phyloP scores from a whole-genome alignment of 2,113 vertebrate species.

The Percopsis transmontana region DNA sequence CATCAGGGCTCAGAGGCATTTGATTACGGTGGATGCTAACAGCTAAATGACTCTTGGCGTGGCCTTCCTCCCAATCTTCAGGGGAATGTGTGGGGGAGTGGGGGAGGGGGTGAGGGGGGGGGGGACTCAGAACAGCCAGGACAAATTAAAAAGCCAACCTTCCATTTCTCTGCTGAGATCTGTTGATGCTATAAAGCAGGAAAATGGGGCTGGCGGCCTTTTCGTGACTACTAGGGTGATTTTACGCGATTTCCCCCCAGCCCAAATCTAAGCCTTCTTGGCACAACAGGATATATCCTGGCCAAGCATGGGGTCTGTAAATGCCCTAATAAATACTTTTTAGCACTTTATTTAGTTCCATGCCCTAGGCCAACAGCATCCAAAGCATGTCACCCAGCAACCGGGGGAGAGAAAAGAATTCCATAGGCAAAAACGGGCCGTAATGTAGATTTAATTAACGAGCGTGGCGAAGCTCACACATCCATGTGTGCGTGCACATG shows the following conservation, averaged over 20 bases:
- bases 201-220: conserved; percentile 48
- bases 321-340: conserved; percentile 78
- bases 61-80: conserved; percentile 12
- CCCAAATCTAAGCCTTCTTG: conserved; percentile 65
- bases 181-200: conserved; percentile 63
- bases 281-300: conserved; percentile 63
- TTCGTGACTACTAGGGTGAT: conserved; percentile 51
- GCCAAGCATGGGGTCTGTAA: conserved; percentile 72
- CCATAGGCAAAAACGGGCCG: conserved; percentile 43
- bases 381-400: conserved; percentile 69
- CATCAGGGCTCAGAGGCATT: conserved; percentile 40
- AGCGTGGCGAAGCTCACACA: conserved; percentile 34
- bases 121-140: conserved; percentile 38
- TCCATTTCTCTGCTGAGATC: conserved; percentile 65
- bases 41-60: conserved; percentile 46
- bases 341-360: conserved; percentile 78
- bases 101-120: too few species aligned
- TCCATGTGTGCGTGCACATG: conserved; percentile 14
- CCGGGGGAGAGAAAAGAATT: conserved; percentile 29
- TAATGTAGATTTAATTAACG: conserved; percentile 77
- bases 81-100: background rate
- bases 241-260: conserved; percentile 68
- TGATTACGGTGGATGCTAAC: conserved; percentile 22
- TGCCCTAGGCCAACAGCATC: conserved; percentile 68
- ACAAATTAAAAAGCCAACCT: conserved; percentile 69